These are phyloP conservation scores for Himalopsyche phryganea DNA, from an alignment of 1,140 invertebrate genomes.

Conservation along the genomic window DNA sequence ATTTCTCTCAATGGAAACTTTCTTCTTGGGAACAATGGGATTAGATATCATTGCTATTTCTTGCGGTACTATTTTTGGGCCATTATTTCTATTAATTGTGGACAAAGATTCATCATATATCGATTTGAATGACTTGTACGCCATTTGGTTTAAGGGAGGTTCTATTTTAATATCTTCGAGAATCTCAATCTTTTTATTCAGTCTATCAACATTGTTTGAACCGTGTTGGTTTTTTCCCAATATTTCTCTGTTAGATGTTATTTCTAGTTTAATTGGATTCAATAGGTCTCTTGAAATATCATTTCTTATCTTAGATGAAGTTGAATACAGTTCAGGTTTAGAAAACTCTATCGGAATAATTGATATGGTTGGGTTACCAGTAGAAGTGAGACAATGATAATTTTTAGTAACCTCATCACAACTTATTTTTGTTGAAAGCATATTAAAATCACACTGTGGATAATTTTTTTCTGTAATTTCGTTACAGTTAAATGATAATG, in stretches of 20 bases:
- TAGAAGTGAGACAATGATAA: too few species aligned
- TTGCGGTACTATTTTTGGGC: background rate
- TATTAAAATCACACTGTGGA: background rate
- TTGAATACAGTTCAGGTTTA: too few species aligned
- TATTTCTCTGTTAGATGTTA: too few species aligned
- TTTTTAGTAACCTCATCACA: too few species aligned
- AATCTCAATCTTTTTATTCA: conserved; percentile 24
- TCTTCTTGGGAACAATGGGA: too few species aligned
- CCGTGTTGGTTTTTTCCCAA: too few species aligned
- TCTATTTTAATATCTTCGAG: conserved; percentile 19
- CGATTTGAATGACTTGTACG: conserved; percentile 11
- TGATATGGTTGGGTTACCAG: too few species aligned
- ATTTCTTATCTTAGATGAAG: background rate
- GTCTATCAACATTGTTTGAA: background rate
- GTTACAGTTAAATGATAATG: too few species aligned
- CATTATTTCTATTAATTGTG: background rate
- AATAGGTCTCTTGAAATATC: too few species aligned
- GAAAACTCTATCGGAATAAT: too few species aligned
- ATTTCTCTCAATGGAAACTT: background rate
- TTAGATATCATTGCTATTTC: background rate
- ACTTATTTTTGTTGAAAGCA: too few species aligned
- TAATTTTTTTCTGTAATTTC: background rate
- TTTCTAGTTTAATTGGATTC: too few species aligned
- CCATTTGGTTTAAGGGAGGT: conserved; percentile 3
- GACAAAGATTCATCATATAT: conserved; percentile 6